Evolutionary conservation across 1,140 invertebrate species (phyloP), one percentile per base, ranked within the genome.

Genomic region (Rhysida immarginata): DNA sequence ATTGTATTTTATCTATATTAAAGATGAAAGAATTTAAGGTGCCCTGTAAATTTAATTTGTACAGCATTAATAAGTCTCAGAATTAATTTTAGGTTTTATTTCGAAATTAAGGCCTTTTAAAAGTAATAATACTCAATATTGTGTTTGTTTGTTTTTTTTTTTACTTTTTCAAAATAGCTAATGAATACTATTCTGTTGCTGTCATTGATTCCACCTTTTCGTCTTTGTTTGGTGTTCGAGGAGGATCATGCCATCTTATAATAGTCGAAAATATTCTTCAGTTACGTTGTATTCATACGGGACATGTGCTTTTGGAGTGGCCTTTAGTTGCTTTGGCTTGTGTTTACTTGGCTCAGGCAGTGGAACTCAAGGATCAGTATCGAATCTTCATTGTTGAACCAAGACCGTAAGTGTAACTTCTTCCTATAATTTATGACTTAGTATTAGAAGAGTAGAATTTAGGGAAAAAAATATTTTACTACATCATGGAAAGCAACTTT

Each of bases 331-430:
- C 35, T 21, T n/a, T 56, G 2, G 3, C 11, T 8, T 8, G 46
- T 23, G 55, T 56, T 11, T 26, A 16, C 18, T 51, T 56, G 26
- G 26, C 14, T 20, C 26, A 49, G 26, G 25, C 48, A 2, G 2
- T n/a, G 2, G 20, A 49, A 5, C 2, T n/a, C 14, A 42, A 29
- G 21, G 55, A 56, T 24, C 8, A 50, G 2, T 44, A 26, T 11
- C 25, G 25, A 41, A 20, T 56, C 23, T 11, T 56, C 18, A 18
- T 51, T 3, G n/a, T 56, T 2, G 2, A 56, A 49, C 52, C 35
- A 26, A 23, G 18, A 52, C 21, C 21, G 55, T 56, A 50, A 49
- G 35, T 51, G 20, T 46, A 46, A 46, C 23, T n/a, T n/a, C n/a
- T n/a, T n/a, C n/a, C n/a, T n/a, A n/a, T n/a, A n/a, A n/a, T n/a